Evolutionary conservation across 2,888 invertebrate genomes (phyloP).

Genomic region (Coecobrya sp.): DNA sequence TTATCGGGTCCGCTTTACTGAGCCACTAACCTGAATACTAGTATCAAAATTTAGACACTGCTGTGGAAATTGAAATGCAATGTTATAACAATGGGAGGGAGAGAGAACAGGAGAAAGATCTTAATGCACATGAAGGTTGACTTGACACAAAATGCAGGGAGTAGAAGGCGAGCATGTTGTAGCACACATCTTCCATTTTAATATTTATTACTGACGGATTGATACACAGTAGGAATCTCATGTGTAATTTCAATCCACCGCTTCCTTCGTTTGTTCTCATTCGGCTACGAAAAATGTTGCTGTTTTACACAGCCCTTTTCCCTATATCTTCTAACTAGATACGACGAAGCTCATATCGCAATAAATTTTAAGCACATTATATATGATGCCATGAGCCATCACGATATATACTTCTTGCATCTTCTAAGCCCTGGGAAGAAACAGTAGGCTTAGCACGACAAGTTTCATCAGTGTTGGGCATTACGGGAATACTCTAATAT

Average conservation of each 20-base stretch:
- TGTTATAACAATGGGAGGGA: not conserved
- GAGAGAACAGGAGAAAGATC: conserved; percentile 21
- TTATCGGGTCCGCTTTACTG: not conserved
- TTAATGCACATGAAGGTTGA: not conserved
- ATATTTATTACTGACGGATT: conserved; percentile 57
- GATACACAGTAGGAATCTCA: conserved; percentile 35
- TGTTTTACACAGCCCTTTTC: not conserved
- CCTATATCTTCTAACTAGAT: not conserved
- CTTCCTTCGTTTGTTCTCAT: not conserved
- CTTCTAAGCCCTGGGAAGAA: not conserved
- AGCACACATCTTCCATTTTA: not conserved
- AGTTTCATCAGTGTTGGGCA: not conserved
- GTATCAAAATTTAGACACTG: not conserved
- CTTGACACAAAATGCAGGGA: conserved; percentile 1
- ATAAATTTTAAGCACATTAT: not conserved
- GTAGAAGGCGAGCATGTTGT: not conserved
- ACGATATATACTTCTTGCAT: not conserved
- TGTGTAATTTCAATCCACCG: not conserved
- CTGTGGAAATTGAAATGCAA: conserved; percentile 53
- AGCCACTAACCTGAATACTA: conserved; percentile 56
- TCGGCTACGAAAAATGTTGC: not conserved
- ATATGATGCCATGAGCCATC: not conserved
- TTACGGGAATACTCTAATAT: not conserved
- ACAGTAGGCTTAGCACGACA: not conserved
- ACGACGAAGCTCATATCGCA: not conserved